phyloP scores from a whole-genome alignment of 1,140 invertebrate genomes.

The Leguminivora glycinivorella region DNA sequence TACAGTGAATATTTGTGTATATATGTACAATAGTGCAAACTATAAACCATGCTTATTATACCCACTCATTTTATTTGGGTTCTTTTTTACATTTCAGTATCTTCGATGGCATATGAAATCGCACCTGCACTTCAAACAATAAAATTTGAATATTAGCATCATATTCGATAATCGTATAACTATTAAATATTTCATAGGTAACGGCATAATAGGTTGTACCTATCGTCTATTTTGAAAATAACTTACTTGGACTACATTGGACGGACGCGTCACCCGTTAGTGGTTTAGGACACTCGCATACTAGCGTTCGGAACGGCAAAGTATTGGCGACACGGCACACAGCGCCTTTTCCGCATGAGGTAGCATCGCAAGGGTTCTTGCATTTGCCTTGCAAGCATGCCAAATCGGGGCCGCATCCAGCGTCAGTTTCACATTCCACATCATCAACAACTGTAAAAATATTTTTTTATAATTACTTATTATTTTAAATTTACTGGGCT shows the following conservation, averaged over 20 bases:
- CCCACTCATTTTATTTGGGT: constrained; percentile 13
- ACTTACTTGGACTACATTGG: constrained; percentile 87
- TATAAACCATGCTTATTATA: constrained; percentile 6
- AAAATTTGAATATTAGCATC: constrained; percentile 16
- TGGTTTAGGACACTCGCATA: constrained; percentile 90
- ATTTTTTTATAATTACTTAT: too few species aligned
- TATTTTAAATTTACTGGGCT: too few species aligned
- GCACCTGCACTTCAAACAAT: constrained; percentile 20
- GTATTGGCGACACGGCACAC: constrained; percentile 91
- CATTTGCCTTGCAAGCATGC: constrained; percentile 91
- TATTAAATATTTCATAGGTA: neutral
- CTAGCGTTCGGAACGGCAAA: constrained; percentile 91
- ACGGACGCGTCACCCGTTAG: constrained; percentile 91
- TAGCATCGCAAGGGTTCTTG: constrained; percentile 90
- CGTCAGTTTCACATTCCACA: constrained; percentile 88
- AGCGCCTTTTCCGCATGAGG: constrained; percentile 89
- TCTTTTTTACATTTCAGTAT: constrained; percentile 2
- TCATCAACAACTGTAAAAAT: constrained; percentile 76
- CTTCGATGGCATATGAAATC: neutral
- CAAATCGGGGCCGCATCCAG: constrained; percentile 90
- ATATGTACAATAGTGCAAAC: constrained; percentile 15
- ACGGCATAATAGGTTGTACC: neutral
- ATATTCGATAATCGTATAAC: neutral
- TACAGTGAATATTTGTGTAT: constrained; percentile 18
- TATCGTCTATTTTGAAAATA: constrained; percentile 1